These are phyloP conservation scores for Carcharodon carcharias DNA, from an alignment of 2,797 vertebrate genomes.

Conservation along the genomic window DNA sequence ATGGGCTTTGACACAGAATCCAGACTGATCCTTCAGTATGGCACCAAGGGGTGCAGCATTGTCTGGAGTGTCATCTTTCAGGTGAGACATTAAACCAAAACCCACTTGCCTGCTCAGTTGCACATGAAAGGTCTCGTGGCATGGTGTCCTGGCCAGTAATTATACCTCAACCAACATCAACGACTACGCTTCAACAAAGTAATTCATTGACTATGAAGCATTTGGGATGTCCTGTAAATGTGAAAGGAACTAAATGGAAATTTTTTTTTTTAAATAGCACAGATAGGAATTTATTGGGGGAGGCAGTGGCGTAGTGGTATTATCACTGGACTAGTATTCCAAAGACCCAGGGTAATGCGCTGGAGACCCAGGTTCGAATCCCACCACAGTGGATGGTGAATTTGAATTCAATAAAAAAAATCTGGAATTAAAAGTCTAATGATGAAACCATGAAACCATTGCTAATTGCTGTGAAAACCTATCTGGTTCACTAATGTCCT, in stretches of 20 bases:
- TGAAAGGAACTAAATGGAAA: neutral
- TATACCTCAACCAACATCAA: neutral
- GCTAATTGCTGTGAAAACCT: no score
- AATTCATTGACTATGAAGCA: neutral
- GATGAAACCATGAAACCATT: no score
- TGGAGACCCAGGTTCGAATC: no score
- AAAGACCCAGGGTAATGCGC: no score
- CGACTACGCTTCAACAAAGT: neutral
- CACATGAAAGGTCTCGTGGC: neutral
- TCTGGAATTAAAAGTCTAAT: no score
- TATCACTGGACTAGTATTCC: no score
- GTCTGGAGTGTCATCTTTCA: neutral
- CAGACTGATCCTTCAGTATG: neutral
- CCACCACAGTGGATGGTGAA: no score
- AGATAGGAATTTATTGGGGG: neutral
- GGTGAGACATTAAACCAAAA: neutral
- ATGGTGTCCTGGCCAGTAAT: neutral
- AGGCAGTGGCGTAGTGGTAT: no score
- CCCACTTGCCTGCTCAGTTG: neutral
- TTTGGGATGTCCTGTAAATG: neutral
- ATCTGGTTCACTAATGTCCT: no score
- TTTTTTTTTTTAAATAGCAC: neutral
- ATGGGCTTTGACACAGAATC: neutral
- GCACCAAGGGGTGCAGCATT: neutral
- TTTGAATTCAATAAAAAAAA: no score